Base-by-base conservation (phyloP, 2,797 vertebrate genomes). In the Paratrypauchen microcephalus region DNA sequence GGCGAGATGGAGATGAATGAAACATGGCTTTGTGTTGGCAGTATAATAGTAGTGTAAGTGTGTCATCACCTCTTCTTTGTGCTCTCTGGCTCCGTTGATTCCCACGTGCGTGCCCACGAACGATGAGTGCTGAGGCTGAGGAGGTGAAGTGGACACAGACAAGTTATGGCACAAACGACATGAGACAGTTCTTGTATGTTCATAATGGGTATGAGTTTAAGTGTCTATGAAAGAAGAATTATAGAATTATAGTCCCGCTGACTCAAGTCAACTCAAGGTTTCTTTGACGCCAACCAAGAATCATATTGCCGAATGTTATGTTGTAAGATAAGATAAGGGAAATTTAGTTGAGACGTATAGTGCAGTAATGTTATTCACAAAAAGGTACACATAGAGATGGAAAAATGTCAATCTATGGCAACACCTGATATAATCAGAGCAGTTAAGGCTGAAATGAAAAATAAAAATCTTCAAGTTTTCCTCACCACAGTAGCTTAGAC, bases 61-160 rank as follows among this genome's bases (percentile, higher is more conserved):
- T 81, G 79, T 74, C 82, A 74, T 88, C 86, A 91, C 91, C 90
- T 91, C 75, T 87, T 71, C 0, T 77, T 78, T 48, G 76, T 47
- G 79, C 71, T 5, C 0, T 64, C 39, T 67, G 64, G 62, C 80
- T 60, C 59, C 32, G 74, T 48, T 71, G 68, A 59, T 75, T 90
- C 79, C 90, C 86, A 84, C 24, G 81, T 73, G 79, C 2, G 75
- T 23, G 79, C 50, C 86, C 88, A 88, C 24, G 87, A 83, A 60
- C 55, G 73, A 11, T 9, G 69, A 73, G 81, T 71, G 67, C 74
- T 81, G 68, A 75, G 69, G 1, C 80, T 79, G 70, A 52, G 50
- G 30, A 62, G 52, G 26, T 58, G 54, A 56, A 61, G 68, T 28
- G 56, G 15, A 24, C 2, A 63, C 36, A 65, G 30, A 56, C 28